A percentile compares a stretch with the other conserved stretches of the same genome.
These are phyloP conservation scores for Columba janthina DNA, from an alignment of 2,113 vertebrate genomes.

Conservation along the genomic window DNA sequence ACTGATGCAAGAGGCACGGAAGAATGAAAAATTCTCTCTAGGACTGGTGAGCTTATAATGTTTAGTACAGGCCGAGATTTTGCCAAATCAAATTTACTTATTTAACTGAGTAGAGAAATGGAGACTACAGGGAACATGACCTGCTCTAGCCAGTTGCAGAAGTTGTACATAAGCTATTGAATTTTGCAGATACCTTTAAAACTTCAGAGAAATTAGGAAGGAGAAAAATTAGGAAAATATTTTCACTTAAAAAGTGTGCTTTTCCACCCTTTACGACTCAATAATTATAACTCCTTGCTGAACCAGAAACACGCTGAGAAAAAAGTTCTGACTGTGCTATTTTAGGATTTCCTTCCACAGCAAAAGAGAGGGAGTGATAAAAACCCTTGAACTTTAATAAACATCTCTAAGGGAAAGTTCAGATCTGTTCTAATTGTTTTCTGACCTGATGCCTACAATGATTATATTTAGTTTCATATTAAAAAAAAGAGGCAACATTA, in stretches of 20 bases:
- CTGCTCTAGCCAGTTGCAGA: background rate
- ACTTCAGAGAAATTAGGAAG: background rate
- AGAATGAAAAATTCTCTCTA: background rate
- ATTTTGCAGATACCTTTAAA: background rate
- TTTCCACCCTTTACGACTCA: background rate
- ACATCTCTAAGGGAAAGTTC: conserved; percentile 24
- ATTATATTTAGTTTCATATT: background rate
- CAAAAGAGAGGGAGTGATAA: conserved; percentile 29
- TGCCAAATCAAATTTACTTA: background rate
- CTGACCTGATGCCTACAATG: background rate
- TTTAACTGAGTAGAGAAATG: background rate
- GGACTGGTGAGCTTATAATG: background rate
- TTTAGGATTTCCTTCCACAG: conserved; percentile 56
- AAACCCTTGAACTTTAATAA: conserved; percentile 10
- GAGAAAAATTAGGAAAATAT: background rate
- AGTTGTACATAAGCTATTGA: background rate
- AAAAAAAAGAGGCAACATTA: background rate
- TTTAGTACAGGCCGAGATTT: background rate
- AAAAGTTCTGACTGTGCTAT: conserved; percentile 15
- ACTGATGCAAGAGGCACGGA: background rate
- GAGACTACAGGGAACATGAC: background rate
- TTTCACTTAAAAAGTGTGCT: background rate
- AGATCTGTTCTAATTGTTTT: background rate
- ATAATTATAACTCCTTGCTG: background rate
- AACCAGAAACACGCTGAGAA: conserved; percentile 43